Evolutionary conservation across 2,888 invertebrate species (phyloP).

Genomic region (Deilephila porcellus): DNA sequence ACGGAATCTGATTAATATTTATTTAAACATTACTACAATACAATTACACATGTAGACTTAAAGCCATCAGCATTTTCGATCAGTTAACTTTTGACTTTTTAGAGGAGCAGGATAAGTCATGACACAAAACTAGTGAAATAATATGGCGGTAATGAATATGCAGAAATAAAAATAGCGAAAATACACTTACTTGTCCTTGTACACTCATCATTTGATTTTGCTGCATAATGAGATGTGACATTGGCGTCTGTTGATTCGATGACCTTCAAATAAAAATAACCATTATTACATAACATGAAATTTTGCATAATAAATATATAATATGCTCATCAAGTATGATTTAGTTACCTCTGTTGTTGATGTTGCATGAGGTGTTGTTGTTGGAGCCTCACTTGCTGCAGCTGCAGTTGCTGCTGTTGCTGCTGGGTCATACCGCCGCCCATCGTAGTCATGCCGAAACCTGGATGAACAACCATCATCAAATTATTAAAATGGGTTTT

Average conservation of each 20-base stretch:
- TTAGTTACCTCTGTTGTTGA: slow-evolving; percentile 70
- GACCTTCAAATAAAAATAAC: slow-evolving; percentile 54
- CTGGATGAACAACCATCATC: slow-evolving; percentile 39
- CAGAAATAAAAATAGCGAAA: background rate
- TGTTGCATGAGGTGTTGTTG: slow-evolving; percentile 87
- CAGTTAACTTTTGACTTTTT: too few relatives aligned
- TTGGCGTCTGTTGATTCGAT: slow-evolving; percentile 78
- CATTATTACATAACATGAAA: background rate
- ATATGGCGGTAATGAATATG: background rate
- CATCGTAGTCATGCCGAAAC: slow-evolving; percentile 70
- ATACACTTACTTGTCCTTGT: slow-evolving; percentile 75
- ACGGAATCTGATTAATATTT: slow-evolving; percentile 2
- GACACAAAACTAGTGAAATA: background rate
- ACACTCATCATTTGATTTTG: slow-evolving; percentile 84
- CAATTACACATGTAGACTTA: too few relatives aligned
- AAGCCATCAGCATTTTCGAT: too few relatives aligned
- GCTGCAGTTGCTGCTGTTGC: slow-evolving; percentile 85
- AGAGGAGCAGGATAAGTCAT: too few relatives aligned
- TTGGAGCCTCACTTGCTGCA: slow-evolving; percentile 81
- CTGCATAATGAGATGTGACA: slow-evolving; percentile 82
- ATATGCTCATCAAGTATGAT: background rate
- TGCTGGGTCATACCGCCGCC: slow-evolving; percentile 71
- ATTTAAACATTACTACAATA: background rate
- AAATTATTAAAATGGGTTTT: background rate
- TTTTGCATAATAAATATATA: background rate